phyloP scores from a whole-genome alignment of 2,113 vertebrate species.

The Epinephelus moara region DNA sequence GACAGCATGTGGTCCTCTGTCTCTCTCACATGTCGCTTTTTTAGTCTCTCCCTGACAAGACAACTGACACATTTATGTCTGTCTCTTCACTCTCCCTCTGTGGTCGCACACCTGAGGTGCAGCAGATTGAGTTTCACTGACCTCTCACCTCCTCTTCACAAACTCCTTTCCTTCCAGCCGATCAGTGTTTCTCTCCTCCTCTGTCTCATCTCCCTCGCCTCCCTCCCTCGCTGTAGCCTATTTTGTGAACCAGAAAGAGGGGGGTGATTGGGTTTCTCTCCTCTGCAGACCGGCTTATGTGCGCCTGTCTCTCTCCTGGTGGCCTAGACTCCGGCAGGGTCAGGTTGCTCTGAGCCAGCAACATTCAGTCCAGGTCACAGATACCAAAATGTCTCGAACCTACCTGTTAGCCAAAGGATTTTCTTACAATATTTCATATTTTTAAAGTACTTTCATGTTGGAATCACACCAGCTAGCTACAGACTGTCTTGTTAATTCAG shows the following conservation, averaged over 20 bases:
- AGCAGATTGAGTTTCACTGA: conserved; percentile 73
- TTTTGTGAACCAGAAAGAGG: conserved; percentile 62
- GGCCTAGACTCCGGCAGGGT: conserved; percentile 59
- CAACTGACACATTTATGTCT: conserved; percentile 22
- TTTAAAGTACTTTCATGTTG: neutral
- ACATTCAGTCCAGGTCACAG: conserved; percentile 44
- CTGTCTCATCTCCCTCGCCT: conserved; percentile 31
- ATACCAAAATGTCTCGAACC: conserved; percentile 2
- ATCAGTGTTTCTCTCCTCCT: conserved; percentile 16
- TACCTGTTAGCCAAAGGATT: neutral
- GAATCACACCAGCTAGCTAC: conserved; percentile 4
- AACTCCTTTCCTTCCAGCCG: conserved; percentile 26
- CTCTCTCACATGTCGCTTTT: neutral
- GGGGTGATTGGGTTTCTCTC: conserved; percentile 76
- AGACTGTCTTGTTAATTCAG: conserved; percentile 28
- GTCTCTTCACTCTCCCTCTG: conserved; percentile 34
- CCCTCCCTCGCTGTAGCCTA: conserved; percentile 42
- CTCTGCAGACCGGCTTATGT: conserved; percentile 60
- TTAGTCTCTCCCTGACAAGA: conserved; percentile 11
- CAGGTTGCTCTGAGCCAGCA: conserved; percentile 65
- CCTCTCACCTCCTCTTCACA: conserved; percentile 38
- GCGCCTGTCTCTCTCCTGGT: conserved; percentile 55
- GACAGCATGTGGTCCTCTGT: conserved; percentile 12
- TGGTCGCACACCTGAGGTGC: conserved; percentile 38
- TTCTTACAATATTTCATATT: neutral